Conservation (phyloP, 1,140 invertebrate species). For the Papilio aristodemus region DNA sequence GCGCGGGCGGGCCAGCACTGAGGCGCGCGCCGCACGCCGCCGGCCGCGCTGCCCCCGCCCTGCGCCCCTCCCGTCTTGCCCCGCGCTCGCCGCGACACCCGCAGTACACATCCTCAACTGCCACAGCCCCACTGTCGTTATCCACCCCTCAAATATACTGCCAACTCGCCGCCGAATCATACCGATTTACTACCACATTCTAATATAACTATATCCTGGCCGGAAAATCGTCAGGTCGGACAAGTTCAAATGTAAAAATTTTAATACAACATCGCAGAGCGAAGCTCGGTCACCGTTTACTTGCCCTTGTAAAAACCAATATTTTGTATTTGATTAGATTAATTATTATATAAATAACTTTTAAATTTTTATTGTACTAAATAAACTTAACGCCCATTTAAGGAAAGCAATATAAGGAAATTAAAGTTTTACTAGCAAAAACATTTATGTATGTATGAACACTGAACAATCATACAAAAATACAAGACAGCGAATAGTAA, state of each 20-base stretch:
- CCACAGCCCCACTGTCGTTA: conserved; percentile 36
- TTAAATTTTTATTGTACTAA: background rate
- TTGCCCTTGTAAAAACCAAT: too few relatives aligned
- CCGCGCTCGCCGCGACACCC: conserved; percentile 27
- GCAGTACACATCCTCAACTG: conserved; percentile 53
- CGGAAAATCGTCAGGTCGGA: background rate
- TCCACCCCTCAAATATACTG: conserved; percentile 16
- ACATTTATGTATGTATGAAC: background rate
- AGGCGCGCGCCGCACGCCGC: conserved; percentile 63
- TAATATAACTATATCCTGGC: background rate
- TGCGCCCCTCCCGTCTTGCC: conserved; percentile 45
- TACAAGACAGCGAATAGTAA: background rate
- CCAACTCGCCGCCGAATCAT: background rate
- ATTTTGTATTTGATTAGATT: too few relatives aligned
- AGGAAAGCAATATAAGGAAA: background rate
- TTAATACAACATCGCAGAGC: background rate
- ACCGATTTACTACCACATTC: background rate
- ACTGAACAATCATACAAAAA: background rate
- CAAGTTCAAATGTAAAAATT: background rate
- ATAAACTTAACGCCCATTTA: background rate
- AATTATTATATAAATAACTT: background rate
- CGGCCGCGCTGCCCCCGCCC: conserved; percentile 51
- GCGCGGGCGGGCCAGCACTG: conserved; percentile 71
- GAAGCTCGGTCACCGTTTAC: too few relatives aligned
- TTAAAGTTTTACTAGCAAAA: background rate